Evolutionary conservation across 2,888 invertebrate genomes (phyloP), one percentile per base, ranked within the genome.

Genomic region (Eupithecia centaureata): DNA sequence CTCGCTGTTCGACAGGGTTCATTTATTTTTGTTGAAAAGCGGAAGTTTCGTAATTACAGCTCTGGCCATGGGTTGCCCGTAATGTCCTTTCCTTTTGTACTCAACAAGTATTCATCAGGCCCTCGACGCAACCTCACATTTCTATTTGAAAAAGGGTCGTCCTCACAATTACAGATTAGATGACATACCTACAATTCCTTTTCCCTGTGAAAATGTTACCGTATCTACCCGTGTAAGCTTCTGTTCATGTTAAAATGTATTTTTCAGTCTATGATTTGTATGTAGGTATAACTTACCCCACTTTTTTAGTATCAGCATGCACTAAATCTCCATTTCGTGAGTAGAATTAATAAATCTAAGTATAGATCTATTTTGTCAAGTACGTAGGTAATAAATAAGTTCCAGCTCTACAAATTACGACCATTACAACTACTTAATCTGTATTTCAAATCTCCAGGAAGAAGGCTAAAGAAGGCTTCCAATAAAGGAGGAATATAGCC

Each of bases 41-140:
- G 62, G 52, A 80, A 82, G 77, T 82, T 84, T 77, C 71, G 79
- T 82, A 83, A 85, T 86, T 84, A 82, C 79, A 70, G 74, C 80
- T 79, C 77, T 65, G 71, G 70, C 67, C 72, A 74, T 75, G 76
- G 61, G 66, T 72, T 13, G 30, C 18, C 70, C 61, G 66, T 61
- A 68, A 59, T 70, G 59, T 33, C 66, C 54, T 63, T 35, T 65
- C 58, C 63, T 68, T 71, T 71, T 71, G 60, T 70, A 66, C 56
- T 63, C 81, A 83, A 82, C 82, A 82, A 83, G 83, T 83, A 75
- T 79, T 77, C 78, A 78, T 79, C 78, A 76, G 70, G 65, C 54
- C 56, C 65, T 61, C 63, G 61, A 25, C 59, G 61, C 63, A 65
- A 30, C 38, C 65, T 51, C n/a, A 32, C 30, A 58, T 51, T 56